Evolutionary conservation across 2,888 invertebrate species (phyloP), one percentile per base, ranked within the genome.

Genomic region (Perizoma flavofasciatum): DNA sequence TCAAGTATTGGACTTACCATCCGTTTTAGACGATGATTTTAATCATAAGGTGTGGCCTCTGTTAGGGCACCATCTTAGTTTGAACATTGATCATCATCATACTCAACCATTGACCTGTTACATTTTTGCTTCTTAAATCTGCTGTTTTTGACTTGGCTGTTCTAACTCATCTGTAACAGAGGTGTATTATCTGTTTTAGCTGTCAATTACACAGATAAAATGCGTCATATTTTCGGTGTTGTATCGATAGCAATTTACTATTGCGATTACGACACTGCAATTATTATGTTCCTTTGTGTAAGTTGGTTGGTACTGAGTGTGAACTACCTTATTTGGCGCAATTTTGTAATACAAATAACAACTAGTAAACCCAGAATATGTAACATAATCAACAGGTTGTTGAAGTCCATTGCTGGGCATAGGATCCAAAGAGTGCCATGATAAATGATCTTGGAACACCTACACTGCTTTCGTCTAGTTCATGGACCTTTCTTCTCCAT

Each of bases 241-340:
- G 74, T 72, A 73, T 77, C 73, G 72, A 71, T 72, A 74, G 71
- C 72, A 72, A 74, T 75, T 56, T 55, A 49, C 35, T 32, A 72
- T 67, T 71, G 67, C 61, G 65, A 75, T 86, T 85, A 78, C 82
- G 72, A 81, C 80, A 85, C 73, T 65, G 72, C 76, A 70, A 79
- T 80, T 79, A 74, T 72, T 71, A 69, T 59, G 60, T 46, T 49
- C 53, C 52, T 62, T 44, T 22, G 41, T 45, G 37, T 37, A 3
- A 37, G 22, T 37, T 37, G 0, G 7, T 37, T 11, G 10, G 37
- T 47, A 47, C 5, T 34, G 9, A 0, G 22, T 22, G 22, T n/a
- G 34, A 6, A 46, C 46, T 52, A 44, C n/a, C 48, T 11, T 8
- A 37, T 52, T 41, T 43, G 46, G 34, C 46, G 33, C 40, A 34